Conservation (phyloP, 2,888 invertebrate genomes). For the Oscheius onirici region DNA sequence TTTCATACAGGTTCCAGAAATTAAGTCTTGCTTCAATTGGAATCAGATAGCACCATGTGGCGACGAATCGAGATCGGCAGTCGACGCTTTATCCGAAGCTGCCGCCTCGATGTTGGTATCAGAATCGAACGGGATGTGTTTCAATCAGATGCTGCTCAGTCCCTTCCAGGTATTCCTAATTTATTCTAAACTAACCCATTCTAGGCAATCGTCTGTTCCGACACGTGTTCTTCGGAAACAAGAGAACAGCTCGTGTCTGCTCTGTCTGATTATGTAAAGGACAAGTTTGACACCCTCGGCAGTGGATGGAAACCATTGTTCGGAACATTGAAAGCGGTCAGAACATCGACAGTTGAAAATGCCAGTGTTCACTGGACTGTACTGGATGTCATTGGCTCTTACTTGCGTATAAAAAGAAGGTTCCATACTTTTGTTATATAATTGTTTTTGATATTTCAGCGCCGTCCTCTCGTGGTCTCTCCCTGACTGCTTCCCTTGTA, state of each 20-base stretch:
- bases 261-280: slow-evolving; percentile 93
- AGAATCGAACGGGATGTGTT: slow-evolving; percentile 52
- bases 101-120: slow-evolving; percentile 44
- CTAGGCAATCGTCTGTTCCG: slow-evolving; percentile 90
- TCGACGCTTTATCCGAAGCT: slow-evolving; percentile 48
- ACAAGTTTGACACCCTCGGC: slow-evolving; percentile 76
- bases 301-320: slow-evolving; percentile 90
- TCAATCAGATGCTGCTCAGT: slow-evolving; percentile 60
- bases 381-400: slow-evolving; percentile 89
- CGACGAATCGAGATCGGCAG: slow-evolving; percentile 48
- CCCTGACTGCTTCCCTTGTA: slow-evolving; percentile 59
- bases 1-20: slow-evolving; percentile 84
- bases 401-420: slow-evolving; percentile 90
- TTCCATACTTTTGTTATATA: slow-evolving; percentile 74
- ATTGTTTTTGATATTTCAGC: slow-evolving; percentile 33
- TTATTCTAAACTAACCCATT: slow-evolving; percentile 63
- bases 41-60: slow-evolving; percentile 35
- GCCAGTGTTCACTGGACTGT: slow-evolving; percentile 72
- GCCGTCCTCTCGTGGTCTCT: slow-evolving; percentile 54
- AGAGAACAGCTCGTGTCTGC: slow-evolving; percentile 91
- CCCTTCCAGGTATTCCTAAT: slow-evolving; percentile 47
- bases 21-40: too few species aligned
- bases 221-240: slow-evolving; percentile 90
- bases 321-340: slow-evolving; percentile 87
- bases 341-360: slow-evolving; percentile 69